Evolutionary conservation across 2,113 vertebrate genomes (phyloP).

Genomic region (Bombycilla garrulus): DNA sequence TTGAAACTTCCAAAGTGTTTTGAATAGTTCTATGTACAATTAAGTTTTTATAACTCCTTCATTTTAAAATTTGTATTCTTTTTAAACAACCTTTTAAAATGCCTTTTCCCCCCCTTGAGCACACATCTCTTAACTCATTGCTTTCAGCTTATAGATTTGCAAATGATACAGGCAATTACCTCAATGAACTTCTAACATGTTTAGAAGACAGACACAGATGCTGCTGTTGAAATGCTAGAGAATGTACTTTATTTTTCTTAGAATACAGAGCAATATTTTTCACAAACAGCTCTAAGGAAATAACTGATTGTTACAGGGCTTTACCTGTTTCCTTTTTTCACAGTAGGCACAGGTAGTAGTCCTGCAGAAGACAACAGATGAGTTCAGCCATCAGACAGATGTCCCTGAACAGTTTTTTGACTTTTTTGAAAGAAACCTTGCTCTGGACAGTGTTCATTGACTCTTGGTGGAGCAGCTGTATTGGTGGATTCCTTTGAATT

Average conservation of each 20-base stretch:
- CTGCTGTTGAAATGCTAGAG: background rate
- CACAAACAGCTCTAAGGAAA: background rate
- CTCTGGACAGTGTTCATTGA: background rate
- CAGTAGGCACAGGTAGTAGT: background rate
- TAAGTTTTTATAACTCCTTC: background rate
- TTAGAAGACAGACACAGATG: background rate
- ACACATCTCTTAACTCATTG: fast-evolving
- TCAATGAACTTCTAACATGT: background rate
- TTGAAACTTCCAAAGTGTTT: background rate
- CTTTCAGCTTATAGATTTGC: background rate
- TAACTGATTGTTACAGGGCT: background rate
- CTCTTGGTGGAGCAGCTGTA: background rate
- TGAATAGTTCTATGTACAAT: background rate
- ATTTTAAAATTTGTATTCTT: background rate
- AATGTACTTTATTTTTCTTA: slow-evolving; percentile 20
- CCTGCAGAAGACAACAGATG: background rate
- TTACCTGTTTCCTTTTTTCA: background rate
- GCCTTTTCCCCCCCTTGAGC: fast-evolving
- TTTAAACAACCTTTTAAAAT: background rate
- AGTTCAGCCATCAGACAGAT: background rate
- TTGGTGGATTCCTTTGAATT: background rate
- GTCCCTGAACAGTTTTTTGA: background rate
- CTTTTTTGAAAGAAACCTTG: background rate
- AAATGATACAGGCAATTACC: background rate
- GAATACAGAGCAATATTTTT: background rate